These are phyloP conservation scores for Microdon myrmicae DNA, from an alignment of 2,888 invertebrate species.

Conservation along the genomic window DNA sequence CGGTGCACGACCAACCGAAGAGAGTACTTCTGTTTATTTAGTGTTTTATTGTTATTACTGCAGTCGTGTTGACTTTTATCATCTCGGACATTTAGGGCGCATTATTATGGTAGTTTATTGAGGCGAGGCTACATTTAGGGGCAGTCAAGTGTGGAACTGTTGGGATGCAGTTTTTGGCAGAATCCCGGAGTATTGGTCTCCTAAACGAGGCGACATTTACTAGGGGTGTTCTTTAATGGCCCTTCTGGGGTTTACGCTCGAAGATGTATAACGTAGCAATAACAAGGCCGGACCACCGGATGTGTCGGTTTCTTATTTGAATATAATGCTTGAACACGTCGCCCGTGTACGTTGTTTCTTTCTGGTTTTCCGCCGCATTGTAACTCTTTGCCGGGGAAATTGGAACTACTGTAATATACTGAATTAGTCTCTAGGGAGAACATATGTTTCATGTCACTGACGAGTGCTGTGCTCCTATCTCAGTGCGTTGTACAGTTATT, in stretches of 20 bases:
- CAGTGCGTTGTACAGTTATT: constrained; percentile 23
- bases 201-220: neutral
- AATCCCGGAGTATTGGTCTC: neutral
- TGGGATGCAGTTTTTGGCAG: constrained; percentile 36
- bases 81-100: constrained; percentile 47
- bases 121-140: constrained; percentile 26
- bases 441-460: constrained; percentile 38
- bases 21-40: constrained; percentile 47
- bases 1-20: no score
- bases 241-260: no score
- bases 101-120: constrained; percentile 40
- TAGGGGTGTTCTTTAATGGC: no score
- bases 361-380: no score
- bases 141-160: constrained; percentile 26
- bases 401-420: constrained; percentile 25
- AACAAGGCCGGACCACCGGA: no score
- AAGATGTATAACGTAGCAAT: no score
- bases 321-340: no score
- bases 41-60: constrained; percentile 53
- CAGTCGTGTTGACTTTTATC: constrained; percentile 52
- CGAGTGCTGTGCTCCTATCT: constrained; percentile 19
- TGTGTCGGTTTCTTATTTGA: no score
- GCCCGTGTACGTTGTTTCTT: no score
- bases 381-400: constrained; percentile 17
- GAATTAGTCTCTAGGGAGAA: constrained; percentile 48